Evolutionary conservation across 2,888 invertebrate species (phyloP), one percentile per base, ranked within the genome.

Genomic region (Drosophila putrida): DNA sequence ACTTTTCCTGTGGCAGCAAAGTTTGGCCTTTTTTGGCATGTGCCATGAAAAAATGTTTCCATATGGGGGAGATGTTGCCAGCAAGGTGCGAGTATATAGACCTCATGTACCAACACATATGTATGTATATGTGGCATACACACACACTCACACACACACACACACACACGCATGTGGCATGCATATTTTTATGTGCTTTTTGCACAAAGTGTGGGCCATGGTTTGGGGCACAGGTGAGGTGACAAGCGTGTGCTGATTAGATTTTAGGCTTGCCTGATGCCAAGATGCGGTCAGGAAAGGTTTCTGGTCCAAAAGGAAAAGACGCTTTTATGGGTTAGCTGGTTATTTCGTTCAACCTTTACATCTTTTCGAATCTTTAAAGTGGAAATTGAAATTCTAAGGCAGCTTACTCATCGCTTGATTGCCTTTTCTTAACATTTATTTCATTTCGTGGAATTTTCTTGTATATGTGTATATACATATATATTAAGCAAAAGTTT

Each of bases 191-290:
- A 46, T 65, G 44, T 51, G 39, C 41, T 36, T 55, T 43, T 35
- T 41, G 46, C n/a, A 33, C 36, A 57, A 35, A 20, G n/a, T 39
- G n/a, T 31, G 31, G 6, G 15, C 10, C 43, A 33, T 25, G 10
- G n/a, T 41, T 10, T 20, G 36, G 4, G 44, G 49, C 49, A 15
- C 51, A 76, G 68, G 50, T 60, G 55, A 49, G 82, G 38, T 64
- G 67, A 71, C 63, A 72, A 69, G 74, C 80, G 67, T 71, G 71
- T 78, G 80, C 73, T 80, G 82, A 84, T 84, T 84, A 84, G 87
- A 84, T 87, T 87, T 86, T 66, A 43, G 60, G 41, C 65, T 65
- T 67, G 62, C 62, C 63, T 46, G 49, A 54, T 63, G 35, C 62
- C 47, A 69, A 62, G 51, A 69, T 65, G 76, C 60, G 80, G 68